Conservation (phyloP, 2,797 vertebrate genomes). For the Ctenopoma kingsleyae region DNA sequence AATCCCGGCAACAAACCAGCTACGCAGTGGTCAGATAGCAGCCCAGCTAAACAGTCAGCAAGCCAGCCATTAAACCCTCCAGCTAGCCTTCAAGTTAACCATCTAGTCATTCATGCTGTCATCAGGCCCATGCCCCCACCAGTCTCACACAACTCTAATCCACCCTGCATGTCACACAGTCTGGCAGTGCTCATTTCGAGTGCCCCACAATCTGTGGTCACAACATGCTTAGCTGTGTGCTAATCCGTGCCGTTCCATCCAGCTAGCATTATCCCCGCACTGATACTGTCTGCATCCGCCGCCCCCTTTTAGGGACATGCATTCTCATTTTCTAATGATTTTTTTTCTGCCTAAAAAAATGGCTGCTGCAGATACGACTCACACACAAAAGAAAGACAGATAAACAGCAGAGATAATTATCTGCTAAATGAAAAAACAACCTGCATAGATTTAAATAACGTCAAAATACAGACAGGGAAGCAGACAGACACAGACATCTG, state of each 20-base stretch:
- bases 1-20: constrained; percentile 36
- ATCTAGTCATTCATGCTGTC: constrained; percentile 38
- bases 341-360: constrained; percentile 18
- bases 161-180: constrained; percentile 39
- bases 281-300: constrained; percentile 67
- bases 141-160: constrained; percentile 67
- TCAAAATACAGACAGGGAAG: constrained; percentile 30
- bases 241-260: constrained; percentile 76
- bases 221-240: constrained; percentile 75
- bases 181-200: constrained; percentile 71
- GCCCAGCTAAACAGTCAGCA: constrained; percentile 18
- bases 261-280: constrained; percentile 69
- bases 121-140: constrained; percentile 30
- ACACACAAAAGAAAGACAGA: constrained; percentile 32
- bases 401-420: constrained; percentile 33
- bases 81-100: constrained; percentile 49
- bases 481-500: constrained; percentile 28
- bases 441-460: constrained; percentile 38
- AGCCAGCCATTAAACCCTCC: constrained; percentile 37
- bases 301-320: constrained; percentile 56
- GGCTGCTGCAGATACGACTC: constrained; percentile 12
- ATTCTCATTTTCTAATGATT: constrained; percentile 10
- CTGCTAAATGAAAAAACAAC: constrained; percentile 30
- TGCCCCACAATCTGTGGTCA: constrained; percentile 81
- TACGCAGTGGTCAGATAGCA: constrained; percentile 21